Evolutionary conservation across 2,888 invertebrate genomes (phyloP).

Genomic region (Acanthococcus lagerstroemiae): DNA sequence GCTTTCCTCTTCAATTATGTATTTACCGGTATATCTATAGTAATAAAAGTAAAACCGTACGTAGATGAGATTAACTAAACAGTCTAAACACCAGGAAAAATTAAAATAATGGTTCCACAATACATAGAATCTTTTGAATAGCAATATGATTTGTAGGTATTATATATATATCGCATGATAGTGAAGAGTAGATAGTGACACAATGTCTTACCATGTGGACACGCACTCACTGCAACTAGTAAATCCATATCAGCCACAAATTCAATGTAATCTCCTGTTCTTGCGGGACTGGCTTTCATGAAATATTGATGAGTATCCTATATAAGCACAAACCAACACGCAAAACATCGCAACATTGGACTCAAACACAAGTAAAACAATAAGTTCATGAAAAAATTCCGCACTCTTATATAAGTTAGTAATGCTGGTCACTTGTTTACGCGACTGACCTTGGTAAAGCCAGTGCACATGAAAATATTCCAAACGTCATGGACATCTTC

Average conservation of each 20-base stretch:
- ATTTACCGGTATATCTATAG: too few relatives aligned
- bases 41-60: too few relatives aligned
- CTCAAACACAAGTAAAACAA: too few relatives aligned
- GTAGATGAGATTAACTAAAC: too few relatives aligned
- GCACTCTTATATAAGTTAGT: not conserved
- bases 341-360: slow-evolving; percentile 11
- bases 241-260: slow-evolving; percentile 47
- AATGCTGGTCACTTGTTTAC: not conserved
- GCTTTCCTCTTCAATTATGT: not conserved
- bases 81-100: too few relatives aligned
- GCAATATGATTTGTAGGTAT: too few relatives aligned
- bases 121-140: not conserved
- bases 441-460: slow-evolving; percentile 40
- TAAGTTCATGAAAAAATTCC: not conserved
- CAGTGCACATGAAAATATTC: slow-evolving; percentile 48
- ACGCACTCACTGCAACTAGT: slow-evolving; percentile 24
- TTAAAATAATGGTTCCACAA: not conserved
- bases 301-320: slow-evolving; percentile 46
- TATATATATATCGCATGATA: not conserved
- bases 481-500: slow-evolving; percentile 47
- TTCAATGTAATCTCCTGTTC: slow-evolving; percentile 45
- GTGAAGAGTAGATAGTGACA: not conserved
- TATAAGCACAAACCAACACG: too few relatives aligned
- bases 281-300: slow-evolving; percentile 45
- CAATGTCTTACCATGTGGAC: slow-evolving; percentile 25